Percentiles rank a stretch among this genome's conserved stretches.
These are phyloP conservation scores for Biston stratarius DNA, from an alignment of 2,888 invertebrate species.

Conservation along the genomic window DNA sequence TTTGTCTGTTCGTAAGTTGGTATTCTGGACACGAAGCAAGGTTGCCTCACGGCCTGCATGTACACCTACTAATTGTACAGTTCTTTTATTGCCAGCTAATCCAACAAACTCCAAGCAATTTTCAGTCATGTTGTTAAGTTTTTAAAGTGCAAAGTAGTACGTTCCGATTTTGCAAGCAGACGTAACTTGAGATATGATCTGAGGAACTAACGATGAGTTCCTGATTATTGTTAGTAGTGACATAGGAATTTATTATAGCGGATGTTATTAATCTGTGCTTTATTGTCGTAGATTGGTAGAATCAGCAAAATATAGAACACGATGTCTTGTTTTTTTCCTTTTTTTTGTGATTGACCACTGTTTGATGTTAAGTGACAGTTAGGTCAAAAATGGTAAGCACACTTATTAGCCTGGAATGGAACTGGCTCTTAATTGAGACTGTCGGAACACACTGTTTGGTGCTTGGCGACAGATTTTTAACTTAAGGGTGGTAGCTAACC, in stretches of 20 bases:
- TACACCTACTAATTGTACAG: slow-evolving; percentile 15
- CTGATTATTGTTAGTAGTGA: slow-evolving; percentile 46
- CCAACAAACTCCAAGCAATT: slow-evolving; percentile 15
- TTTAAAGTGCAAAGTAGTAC: slow-evolving; percentile 1
- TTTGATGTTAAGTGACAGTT: too few relatives aligned
- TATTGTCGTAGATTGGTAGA: slow-evolving; percentile 17
- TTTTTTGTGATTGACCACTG: too few relatives aligned
- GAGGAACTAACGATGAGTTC: slow-evolving; percentile 41
- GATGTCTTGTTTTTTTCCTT: too few relatives aligned
- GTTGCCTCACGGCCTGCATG: slow-evolving; percentile 45
- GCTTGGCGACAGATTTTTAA: too few relatives aligned
- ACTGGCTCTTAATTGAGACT: too few relatives aligned
- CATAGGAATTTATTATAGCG: slow-evolving; percentile 42
- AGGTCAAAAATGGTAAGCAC: too few relatives aligned
- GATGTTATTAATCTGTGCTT: slow-evolving; percentile 20
- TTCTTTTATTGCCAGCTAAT: slow-evolving; percentile 10
- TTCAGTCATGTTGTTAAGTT: neutral
- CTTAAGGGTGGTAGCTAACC: too few relatives aligned
- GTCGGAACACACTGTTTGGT: too few relatives aligned
- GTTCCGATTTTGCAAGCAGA: slow-evolving; percentile 3
- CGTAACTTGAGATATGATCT: slow-evolving; percentile 28
- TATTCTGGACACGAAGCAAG: slow-evolving; percentile 58
- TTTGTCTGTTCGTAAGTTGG: slow-evolving; percentile 49
- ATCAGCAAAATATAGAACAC: neutral
- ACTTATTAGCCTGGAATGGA: too few relatives aligned